Evolutionary conservation across 2,113 vertebrate genomes (phyloP).

Genomic region (Notechis scutatus): DNA sequence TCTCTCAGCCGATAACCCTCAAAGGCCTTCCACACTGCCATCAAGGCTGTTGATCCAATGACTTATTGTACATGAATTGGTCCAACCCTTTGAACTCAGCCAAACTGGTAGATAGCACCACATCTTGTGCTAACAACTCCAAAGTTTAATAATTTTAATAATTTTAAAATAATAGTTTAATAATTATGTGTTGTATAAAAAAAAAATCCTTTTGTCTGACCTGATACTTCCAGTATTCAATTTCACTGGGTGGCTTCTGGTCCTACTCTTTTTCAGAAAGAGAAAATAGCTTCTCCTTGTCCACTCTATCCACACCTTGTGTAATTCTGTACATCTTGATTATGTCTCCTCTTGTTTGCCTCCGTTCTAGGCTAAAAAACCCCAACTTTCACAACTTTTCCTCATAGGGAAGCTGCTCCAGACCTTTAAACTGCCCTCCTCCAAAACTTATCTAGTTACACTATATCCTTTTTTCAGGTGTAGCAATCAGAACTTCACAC

Average conservation of each 20-base stretch:
- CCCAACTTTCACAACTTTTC: neutral
- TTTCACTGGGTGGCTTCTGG: neutral
- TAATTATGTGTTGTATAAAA: neutral
- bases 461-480: neutral
- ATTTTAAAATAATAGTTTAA: no score
- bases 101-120: neutral
- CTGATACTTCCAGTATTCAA: neutral
- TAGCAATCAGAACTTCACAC: neutral
- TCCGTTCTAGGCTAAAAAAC: neutral
- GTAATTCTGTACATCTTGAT: neutral
- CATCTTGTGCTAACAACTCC: neutral
- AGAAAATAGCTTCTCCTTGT: neutral
- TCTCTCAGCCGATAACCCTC: neutral
- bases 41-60: neutral
- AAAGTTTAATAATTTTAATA: neutral
- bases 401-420: neutral
- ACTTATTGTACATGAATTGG: neutral
- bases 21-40: neutral
- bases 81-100: neutral
- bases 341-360: neutral
- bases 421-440: neutral
- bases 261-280: neutral
- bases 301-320: neutral
- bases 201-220: neutral
- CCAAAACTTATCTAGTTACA: neutral